Percentiles rank a stretch among this genome's conserved stretches.
Evolutionary conservation across 2,113 vertebrate genomes (phyloP).

Genomic region (Shinisaurus crocodilurus): DNA sequence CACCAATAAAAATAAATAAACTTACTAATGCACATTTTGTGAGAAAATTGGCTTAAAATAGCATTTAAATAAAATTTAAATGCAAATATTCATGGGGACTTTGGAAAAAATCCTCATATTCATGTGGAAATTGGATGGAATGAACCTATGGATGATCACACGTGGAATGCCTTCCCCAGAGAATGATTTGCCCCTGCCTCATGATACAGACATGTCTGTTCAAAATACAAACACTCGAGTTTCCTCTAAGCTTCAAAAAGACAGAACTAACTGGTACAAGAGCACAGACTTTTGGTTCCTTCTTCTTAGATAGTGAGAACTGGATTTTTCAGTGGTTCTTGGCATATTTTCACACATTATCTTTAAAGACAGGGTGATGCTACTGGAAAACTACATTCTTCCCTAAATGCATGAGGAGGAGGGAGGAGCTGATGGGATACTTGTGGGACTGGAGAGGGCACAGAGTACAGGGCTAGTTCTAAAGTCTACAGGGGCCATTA

Average conservation of each 20-base stretch:
- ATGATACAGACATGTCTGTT: neutral
- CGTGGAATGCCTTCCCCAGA: neutral
- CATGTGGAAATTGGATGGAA: neutral
- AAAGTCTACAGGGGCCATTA: neutral
- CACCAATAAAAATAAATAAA: too few relatives aligned
- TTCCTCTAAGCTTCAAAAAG: neutral
- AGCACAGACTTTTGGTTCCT: neutral
- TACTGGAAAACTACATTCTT: neutral
- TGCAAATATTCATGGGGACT: neutral
- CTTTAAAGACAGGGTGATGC: neutral
- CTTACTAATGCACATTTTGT: too few relatives aligned
- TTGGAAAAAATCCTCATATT: neutral
- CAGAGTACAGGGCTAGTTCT: neutral
- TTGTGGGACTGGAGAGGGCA: neutral
- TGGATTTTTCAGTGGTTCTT: neutral
- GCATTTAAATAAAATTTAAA: neutral
- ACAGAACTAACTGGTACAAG: neutral
- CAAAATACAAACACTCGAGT: neutral
- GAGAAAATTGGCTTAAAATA: neutral
- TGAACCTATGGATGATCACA: neutral
- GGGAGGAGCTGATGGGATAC: neutral
- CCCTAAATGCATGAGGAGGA: neutral
- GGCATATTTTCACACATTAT: neutral
- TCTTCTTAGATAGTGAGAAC: neutral
- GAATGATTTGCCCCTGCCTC: neutral